Base-by-base conservation (phyloP, 1,140 invertebrate species). In the Potamilus streckersoni region DNA sequence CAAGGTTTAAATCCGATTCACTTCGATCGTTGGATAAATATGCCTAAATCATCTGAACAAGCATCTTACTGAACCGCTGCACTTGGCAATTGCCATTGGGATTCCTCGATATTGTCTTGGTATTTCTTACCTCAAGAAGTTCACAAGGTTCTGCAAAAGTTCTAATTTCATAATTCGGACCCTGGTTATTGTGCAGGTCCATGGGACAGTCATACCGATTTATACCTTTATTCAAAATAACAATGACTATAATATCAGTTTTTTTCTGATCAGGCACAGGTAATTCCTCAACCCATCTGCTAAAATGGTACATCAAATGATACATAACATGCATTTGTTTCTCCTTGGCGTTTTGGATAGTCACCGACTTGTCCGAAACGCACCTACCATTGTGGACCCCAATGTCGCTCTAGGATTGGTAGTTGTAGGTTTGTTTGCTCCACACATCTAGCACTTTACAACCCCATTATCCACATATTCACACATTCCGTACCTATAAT, bases 1-100 rank as follows among this genome's bases (percentile, higher is more conserved):
- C 69, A 2, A 77, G 65, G 59, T 78, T 8, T 16, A 69, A 55
- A 23, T 78, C 65, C 71, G 70, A 78, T n/a, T 69, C 66, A 14
- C 61, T 69, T 27, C 73, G 76, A 23, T 78, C 49, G 15, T 62
- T 61, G 15, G n/a, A 17, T 49, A 73, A 19, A 58, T 78, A 73
- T 1, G 71, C 70, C 19, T 60, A 63, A 20, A 78, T 23, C 76
- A 78, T 73, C n/a, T 59, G 58, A 8, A 73, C n/a, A 8, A 73
- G 38, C 12, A 55, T 73, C 5, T 20, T 13, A 20, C 64, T 73
- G 20, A 73, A 31, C 12, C 58, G 19, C 38, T 72, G 60, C 20
- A 55, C 38, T 73, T 73, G 60, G 17, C 61, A 13, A n/a, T 72
- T 72, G n/a, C 58, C 60, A 13, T 38, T 31, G 17, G 60, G 70